Conservation (phyloP, 1,140 invertebrate species). For the Alviniconcha marisindica region DNA sequence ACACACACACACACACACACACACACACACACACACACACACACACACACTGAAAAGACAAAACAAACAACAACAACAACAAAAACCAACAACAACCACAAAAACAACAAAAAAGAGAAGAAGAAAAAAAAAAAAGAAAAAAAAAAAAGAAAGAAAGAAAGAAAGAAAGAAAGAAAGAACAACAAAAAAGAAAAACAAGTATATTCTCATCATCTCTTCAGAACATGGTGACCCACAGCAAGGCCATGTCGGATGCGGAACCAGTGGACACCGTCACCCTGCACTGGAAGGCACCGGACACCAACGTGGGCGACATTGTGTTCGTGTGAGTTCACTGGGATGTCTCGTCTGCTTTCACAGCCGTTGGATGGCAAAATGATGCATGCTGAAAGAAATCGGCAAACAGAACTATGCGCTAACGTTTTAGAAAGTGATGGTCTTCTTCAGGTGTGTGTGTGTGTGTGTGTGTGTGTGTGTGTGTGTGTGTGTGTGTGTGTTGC, state of each 20-base stretch:
- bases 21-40: no score
- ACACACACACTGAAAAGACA: no score
- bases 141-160: no score
- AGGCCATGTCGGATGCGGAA: not conserved
- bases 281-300: constrained; percentile 27
- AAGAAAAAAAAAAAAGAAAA: no score
- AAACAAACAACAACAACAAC: no score
- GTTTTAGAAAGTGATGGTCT: not conserved
- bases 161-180: no score
- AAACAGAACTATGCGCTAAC: not conserved
- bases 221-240: constrained; percentile 30
- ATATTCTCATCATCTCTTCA: no score
- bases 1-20: no score
- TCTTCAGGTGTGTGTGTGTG: not conserved
- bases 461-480: not conserved
- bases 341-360: not conserved
- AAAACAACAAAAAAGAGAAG: no score
- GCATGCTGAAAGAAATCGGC: not conserved
- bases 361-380: not conserved
- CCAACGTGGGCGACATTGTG: constrained; percentile 20
- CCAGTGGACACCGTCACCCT: not conserved
- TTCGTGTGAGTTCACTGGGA: constrained; percentile 3
- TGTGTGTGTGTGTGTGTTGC: not conserved
- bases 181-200: no score
- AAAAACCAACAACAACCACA: no score